Conservation (phyloP, 2,888 invertebrate species). For the Argynnis bischoffii region DNA sequence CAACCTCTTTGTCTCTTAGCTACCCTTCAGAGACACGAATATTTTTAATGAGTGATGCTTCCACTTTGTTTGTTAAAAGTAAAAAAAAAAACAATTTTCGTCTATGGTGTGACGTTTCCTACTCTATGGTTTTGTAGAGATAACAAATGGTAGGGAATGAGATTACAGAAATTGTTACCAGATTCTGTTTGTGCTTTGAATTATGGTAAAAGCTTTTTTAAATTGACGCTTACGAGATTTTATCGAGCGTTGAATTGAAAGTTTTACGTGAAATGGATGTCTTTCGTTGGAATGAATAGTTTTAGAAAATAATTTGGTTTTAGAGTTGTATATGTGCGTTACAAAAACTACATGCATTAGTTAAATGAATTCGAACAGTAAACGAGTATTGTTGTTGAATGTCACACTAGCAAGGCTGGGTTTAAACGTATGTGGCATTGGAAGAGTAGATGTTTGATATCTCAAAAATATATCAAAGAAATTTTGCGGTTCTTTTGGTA, state of each 20-base stretch:
- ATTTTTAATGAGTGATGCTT: constrained; percentile 35
- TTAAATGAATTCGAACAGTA: too few relatives aligned
- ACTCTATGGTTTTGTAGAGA: constrained; percentile 16
- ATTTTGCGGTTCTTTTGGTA: too few relatives aligned
- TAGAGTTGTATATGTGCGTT: too few relatives aligned
- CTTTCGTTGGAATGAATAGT: background rate
- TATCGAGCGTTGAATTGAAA: constrained; percentile 6
- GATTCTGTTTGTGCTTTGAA: constrained; percentile 19
- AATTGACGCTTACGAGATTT: constrained; percentile 9
- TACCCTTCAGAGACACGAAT: constrained; percentile 34
- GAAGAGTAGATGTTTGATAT: too few relatives aligned
- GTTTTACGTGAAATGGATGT: background rate
- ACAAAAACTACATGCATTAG: too few relatives aligned
- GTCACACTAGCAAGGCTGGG: too few relatives aligned
- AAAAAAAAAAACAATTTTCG: constrained; percentile 23
- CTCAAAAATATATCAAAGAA: too few relatives aligned
- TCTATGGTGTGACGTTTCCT: constrained; percentile 15
- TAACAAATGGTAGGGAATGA: constrained; percentile 23
- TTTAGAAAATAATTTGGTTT: background rate
- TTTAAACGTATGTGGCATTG: too few relatives aligned
- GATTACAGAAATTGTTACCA: constrained; percentile 18
- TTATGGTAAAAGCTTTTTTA: constrained; percentile 17
- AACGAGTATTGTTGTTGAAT: too few relatives aligned
- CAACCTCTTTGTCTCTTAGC: constrained; percentile 31
- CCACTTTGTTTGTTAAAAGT: constrained; percentile 27